Conservation (phyloP, 2,113 vertebrate genomes). For the Dipodomys stephensi region DNA sequence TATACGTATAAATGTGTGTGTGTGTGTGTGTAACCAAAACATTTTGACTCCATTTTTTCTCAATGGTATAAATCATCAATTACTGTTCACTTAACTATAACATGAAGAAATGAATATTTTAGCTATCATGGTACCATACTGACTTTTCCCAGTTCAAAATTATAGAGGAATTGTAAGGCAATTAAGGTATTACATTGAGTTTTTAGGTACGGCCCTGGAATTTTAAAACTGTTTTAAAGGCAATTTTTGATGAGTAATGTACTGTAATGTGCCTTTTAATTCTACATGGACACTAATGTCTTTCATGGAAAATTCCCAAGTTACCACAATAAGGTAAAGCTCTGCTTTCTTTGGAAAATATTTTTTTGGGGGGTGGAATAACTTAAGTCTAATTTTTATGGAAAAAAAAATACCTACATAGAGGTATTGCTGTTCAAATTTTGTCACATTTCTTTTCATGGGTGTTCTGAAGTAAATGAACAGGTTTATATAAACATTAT, state of each 20-base stretch:
- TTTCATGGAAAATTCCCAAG: conserved; percentile 65
- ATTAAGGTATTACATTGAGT: not conserved
- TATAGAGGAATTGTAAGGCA: not conserved
- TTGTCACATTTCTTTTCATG: conserved; percentile 82
- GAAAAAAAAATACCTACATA: conserved; percentile 79
- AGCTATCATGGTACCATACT: not conserved
- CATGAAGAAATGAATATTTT: conserved; percentile 5
- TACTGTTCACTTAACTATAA: not conserved
- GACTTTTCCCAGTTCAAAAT: conserved; percentile 9
- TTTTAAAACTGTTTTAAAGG: conserved; percentile 58
- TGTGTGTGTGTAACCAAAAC: not conserved
- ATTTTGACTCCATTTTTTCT: not conserved
- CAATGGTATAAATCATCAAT: not conserved
- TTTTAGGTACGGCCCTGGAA: not conserved
- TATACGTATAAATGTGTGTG: not conserved
- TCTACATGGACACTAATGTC: conserved; percentile 5
- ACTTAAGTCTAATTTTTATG: conserved; percentile 67
- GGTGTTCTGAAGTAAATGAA: conserved; percentile 76
- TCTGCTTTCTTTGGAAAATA: conserved; percentile 13
- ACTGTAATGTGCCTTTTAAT: conserved; percentile 44
- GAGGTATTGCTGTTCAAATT: conserved; percentile 79
- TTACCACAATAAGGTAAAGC: conserved; percentile 40
- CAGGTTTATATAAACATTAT: conserved; percentile 85
- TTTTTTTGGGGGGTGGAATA: conserved; percentile 66
- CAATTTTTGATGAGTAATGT: conserved; percentile 39